Evolutionary conservation across 2,888 invertebrate species (phyloP), one percentile per base, ranked within the genome.

Genomic region (Lagria hirta): DNA sequence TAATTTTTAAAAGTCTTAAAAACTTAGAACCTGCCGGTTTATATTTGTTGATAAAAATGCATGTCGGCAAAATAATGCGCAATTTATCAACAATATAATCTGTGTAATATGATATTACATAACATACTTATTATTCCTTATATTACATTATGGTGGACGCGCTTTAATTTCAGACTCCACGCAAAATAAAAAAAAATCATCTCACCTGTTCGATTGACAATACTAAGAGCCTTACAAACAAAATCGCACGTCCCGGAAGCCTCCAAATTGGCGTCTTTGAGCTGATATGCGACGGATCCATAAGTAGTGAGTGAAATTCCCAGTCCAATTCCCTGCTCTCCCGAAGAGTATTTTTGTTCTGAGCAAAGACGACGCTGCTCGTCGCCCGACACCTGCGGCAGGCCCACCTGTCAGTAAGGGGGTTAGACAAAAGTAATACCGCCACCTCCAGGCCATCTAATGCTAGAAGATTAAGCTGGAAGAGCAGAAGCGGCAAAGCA

Each of bases 191-290:
- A 3, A 28, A 28, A 28, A 28, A 14, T 28, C 13, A 28, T 32
- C 76, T 74, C 61, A 84, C 83, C 81, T 40, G 87, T 86, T 62
- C 83, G 82, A 62, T 84, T 83, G 70, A 87, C 81, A 49, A 87
- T 85, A 59, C 78, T 78, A 29, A 85, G 75, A 0, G 85, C 86
- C 44, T 83, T 77, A 66, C 81, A 81, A 6, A 86, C 80, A 60
- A 86, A 87, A 68, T 87, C 86, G 54, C 84, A 81, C 1, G 83
- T 83, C 4, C 83, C 81, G 1, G 79, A 82, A 0, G 87, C 84
- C 61, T 88, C 87, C 73, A 84, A 78, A 57, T 86, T 86, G 38
- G 87, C 87, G 56, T 87, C 87, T 58, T 86, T 85, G 38, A 88
- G 75, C 68, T 87, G 86, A 62, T 86, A 87, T 21, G 84, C 84